Evolutionary conservation across 2,797 vertebrate species (phyloP).

Genomic region (Nyctalus aviator): DNA sequence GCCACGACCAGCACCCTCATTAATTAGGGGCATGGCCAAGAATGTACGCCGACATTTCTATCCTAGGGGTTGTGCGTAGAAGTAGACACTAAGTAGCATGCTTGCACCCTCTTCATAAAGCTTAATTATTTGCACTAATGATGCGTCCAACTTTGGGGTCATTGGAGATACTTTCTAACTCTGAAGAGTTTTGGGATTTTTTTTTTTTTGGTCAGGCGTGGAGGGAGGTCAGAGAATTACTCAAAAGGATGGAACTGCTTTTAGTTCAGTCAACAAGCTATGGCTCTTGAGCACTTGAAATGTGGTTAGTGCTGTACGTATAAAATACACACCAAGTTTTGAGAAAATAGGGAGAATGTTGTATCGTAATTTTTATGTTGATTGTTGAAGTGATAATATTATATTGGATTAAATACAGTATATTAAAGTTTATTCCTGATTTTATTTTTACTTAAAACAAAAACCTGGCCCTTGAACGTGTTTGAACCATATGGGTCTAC

Average conservation of each 20-base stretch:
- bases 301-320: background rate
- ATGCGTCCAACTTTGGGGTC: background rate
- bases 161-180: background rate
- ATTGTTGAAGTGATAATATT: background rate
- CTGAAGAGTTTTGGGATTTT: background rate
- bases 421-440: background rate
- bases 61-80: background rate
- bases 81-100: background rate
- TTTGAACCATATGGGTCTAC: background rate
- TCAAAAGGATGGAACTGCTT: background rate
- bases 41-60: background rate
- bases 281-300: background rate
- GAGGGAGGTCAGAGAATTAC: background rate
- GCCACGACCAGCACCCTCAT: background rate
- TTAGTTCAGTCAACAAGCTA: background rate
- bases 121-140: background rate
- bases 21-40: background rate
- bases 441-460: background rate
- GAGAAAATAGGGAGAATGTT: background rate
- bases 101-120: background rate
- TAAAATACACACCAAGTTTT: background rate
- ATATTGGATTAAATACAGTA: background rate
- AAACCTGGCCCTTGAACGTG: background rate
- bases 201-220: slow-evolving; percentile 53
- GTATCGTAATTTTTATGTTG: background rate